Percentiles rank a stretch among this genome's conserved stretches.
Conservation (phyloP, 1,140 invertebrate species). For the Drosophila insularis region DNA sequence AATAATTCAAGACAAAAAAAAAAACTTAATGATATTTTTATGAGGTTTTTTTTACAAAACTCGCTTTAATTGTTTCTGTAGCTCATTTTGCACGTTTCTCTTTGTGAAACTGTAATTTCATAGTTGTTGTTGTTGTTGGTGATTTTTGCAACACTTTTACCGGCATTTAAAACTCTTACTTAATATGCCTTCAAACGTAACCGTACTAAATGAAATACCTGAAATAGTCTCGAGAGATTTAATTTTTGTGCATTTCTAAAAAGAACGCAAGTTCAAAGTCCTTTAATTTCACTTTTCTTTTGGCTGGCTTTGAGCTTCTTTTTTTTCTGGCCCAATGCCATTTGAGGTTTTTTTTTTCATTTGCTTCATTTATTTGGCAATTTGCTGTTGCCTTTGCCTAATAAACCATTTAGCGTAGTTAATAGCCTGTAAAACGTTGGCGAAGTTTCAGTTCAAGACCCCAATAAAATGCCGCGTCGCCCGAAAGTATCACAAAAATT, state of each 20-base stretch:
- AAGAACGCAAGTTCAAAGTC: background rate
- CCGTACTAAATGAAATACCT: background rate
- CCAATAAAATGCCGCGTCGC: conserved; percentile 40
- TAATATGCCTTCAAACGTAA: background rate
- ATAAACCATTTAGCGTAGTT: conserved; percentile 72
- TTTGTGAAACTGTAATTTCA: conserved; percentile 1
- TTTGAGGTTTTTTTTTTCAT: background rate
- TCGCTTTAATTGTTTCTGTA: conserved; percentile 34
- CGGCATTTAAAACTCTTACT: background rate
- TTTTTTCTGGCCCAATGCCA: conserved; percentile 43
- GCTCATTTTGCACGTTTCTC: conserved; percentile 56
- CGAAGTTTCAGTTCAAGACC: conserved; percentile 72
- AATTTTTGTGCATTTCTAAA: background rate
- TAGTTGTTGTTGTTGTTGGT: background rate
- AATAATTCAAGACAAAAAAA: conserved; percentile 5
- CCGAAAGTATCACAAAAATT: conserved; percentile 9
- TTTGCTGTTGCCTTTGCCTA: conserved; percentile 49
- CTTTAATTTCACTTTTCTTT: conserved; percentile 4
- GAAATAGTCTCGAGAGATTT: too few relatives aligned
- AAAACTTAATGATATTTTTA: conserved; percentile 8
- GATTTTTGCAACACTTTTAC: conserved; percentile 5
- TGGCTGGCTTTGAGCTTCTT: background rate
- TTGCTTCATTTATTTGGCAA: conserved; percentile 23
- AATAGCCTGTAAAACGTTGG: conserved; percentile 67
- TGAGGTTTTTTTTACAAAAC: conserved; percentile 19